phyloP scores from a whole-genome alignment of 2,888 invertebrate genomes.

The Hipparchia semele region DNA sequence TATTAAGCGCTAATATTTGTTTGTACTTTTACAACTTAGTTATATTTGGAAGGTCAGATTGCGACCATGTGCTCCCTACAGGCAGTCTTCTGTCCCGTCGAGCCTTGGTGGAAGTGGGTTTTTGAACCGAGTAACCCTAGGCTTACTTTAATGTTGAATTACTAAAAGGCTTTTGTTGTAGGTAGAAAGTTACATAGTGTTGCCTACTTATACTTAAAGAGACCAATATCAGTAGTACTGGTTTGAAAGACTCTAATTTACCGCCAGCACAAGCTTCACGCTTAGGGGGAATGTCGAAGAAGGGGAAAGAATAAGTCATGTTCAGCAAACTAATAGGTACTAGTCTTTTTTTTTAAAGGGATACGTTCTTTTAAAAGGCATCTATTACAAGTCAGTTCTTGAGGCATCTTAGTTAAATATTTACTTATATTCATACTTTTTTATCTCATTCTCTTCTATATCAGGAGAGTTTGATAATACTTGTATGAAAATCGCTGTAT shows the following conservation, averaged over 20 bases:
- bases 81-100: conserved; percentile 12
- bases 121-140: conserved; percentile 2
- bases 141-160: background rate
- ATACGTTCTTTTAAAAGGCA: too few species aligned
- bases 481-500: conserved; percentile 4
- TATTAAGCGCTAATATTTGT: background rate
- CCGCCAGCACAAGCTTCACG: too few species aligned
- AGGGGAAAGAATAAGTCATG: too few species aligned
- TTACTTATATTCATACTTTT: background rate
- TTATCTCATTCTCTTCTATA: conserved; percentile 19
- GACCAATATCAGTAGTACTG: background rate
- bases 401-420: background rate
- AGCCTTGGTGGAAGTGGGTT: conserved; percentile 11
- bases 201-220: too few species aligned
- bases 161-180: conserved; percentile 10
- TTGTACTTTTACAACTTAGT: background rate
- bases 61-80: conserved; percentile 10
- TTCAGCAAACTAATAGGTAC: too few species aligned
- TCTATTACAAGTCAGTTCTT: too few species aligned
- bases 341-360: too few species aligned
- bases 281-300: too few species aligned
- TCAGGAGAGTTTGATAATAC: conserved; percentile 3
- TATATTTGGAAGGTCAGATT: background rate
- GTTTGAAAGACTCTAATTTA: too few species aligned
- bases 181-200: background rate